Base-by-base conservation (phyloP, 2,888 invertebrate species). In the Thalpophila matura region DNA sequence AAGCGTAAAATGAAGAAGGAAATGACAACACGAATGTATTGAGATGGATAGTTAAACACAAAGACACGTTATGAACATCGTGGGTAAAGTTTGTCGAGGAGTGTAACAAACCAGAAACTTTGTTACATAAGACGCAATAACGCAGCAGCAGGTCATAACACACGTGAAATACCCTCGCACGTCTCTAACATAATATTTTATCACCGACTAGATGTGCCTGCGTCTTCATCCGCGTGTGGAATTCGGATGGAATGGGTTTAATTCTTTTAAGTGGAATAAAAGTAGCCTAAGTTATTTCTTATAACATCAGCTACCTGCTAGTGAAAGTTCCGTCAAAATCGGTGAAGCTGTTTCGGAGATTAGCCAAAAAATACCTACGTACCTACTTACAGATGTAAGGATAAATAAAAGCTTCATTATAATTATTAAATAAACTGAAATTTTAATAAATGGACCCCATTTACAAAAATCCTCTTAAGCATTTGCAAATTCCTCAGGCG, bases 401-500 rank as follows among this genome's bases (percentile, higher is more conserved):
- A n/a, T n/a, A n/a, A n/a, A n/a, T n/a, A n/a, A n/a, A n/a, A n/a
- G n/a, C n/a, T n/a, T n/a, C n/a, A n/a, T n/a, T n/a, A n/a, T n/a
- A n/a, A n/a, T n/a, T n/a, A n/a, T n/a, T n/a, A n/a, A n/a, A n/a
- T 27, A 33, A 14, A 40, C 47, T 24, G 10, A 38, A 10, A 46
- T 58, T 65, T 50, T 66, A 42, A 40, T 59, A n/a, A 4, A n/a
- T n/a, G 0, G 1, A 14, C 26, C 16, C 6, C 12, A 31, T 12
- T 26, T 20, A 55, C 6, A 40, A 27, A 9, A 10, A 14, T 10
- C 0, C 43, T 22, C 5, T 84, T 74, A 91, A 9, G 94, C 92
- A 24, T 96, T 96, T 18, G 96, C 95, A 71, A 97, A 95, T 49
- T 96, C 96, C 49, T 96, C 95, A 1, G 96, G 95, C 0, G 96